Percentiles rank a stretch among this genome's conserved stretches.
phyloP scores from a whole-genome alignment of 2,113 vertebrate species.

The Lophius piscatorius region DNA sequence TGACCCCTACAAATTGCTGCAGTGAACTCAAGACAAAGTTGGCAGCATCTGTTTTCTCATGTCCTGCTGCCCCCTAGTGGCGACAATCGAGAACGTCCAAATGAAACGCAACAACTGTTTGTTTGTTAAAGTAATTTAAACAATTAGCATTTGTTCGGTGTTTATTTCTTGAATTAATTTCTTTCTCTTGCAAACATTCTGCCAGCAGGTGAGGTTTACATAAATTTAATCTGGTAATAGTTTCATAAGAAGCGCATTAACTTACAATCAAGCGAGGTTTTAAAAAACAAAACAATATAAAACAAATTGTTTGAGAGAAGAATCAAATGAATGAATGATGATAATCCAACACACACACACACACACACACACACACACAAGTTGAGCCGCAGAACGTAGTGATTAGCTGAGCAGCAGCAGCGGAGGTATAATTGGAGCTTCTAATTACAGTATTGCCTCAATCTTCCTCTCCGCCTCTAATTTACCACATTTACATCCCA shows the following conservation, averaged over 20 bases:
- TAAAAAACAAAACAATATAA: conserved; percentile 17
- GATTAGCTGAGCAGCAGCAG: conserved; percentile 65
- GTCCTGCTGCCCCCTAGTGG: conserved; percentile 69
- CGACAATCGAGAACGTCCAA: background rate
- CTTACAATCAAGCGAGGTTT: conserved; percentile 64
- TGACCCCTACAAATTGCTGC: background rate
- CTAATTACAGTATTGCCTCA: conserved; percentile 68
- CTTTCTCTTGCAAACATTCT: conserved; percentile 75
- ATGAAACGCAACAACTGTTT: conserved; percentile 30
- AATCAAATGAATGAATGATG: conserved; percentile 34
- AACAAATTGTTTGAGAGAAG: conserved; percentile 9
- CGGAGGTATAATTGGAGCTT: conserved; percentile 66
- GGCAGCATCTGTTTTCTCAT: conserved; percentile 9
- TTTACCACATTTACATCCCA: conserved; percentile 65
- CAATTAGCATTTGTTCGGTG: conserved; percentile 63
- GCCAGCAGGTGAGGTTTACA: conserved; percentile 76
- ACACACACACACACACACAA: conserved; percentile 41
- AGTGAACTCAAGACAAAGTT: too few species aligned
- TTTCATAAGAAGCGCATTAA: conserved; percentile 68
- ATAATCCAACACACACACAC: conserved; percentile 51
- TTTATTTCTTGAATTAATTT: conserved; percentile 52
- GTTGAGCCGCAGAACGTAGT: conserved; percentile 57
- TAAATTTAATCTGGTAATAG: conserved; percentile 53
- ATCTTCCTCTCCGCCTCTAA: conserved; percentile 66
- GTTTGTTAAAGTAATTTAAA: conserved; percentile 42